Evolutionary conservation across 1,140 invertebrate species (phyloP).

Genomic region (Drosophila neocordata): DNA sequence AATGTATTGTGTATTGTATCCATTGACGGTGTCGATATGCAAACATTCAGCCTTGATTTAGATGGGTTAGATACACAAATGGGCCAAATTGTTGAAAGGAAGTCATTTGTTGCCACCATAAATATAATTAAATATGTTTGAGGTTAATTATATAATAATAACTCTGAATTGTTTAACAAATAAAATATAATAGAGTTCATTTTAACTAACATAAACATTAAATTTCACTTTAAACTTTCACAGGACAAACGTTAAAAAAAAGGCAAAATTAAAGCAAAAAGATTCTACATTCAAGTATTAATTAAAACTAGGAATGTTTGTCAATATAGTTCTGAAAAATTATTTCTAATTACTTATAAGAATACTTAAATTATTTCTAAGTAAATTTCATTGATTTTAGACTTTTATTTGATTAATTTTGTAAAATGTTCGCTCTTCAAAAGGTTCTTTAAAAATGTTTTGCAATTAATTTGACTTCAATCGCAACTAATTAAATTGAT

Average conservation of each 20-base stretch:
- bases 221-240: too few relatives aligned
- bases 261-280: too few relatives aligned
- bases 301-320: too few relatives aligned
- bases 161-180: too few relatives aligned
- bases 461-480: neutral
- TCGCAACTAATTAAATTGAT: slow-evolving; percentile 24
- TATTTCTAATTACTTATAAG: too few relatives aligned
- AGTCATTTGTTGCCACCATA: neutral
- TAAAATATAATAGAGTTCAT: too few relatives aligned
- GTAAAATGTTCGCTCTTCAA: neutral
- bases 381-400: too few relatives aligned
- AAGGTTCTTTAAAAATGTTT: slow-evolving; percentile 1
- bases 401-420: neutral
- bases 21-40: slow-evolving; percentile 17
- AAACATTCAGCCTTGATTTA: neutral
- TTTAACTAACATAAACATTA: too few relatives aligned
- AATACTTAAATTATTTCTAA: too few relatives aligned
- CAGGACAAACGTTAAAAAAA: too few relatives aligned
- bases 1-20: slow-evolving; percentile 27
- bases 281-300: too few relatives aligned
- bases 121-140: neutral
- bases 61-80: neutral
- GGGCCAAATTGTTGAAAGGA: neutral
- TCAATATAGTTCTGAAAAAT: too few relatives aligned
- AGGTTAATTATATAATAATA: neutral